phyloP scores from a whole-genome alignment of 2,113 vertebrate genomes.

The Neogobius melanostomus region DNA sequence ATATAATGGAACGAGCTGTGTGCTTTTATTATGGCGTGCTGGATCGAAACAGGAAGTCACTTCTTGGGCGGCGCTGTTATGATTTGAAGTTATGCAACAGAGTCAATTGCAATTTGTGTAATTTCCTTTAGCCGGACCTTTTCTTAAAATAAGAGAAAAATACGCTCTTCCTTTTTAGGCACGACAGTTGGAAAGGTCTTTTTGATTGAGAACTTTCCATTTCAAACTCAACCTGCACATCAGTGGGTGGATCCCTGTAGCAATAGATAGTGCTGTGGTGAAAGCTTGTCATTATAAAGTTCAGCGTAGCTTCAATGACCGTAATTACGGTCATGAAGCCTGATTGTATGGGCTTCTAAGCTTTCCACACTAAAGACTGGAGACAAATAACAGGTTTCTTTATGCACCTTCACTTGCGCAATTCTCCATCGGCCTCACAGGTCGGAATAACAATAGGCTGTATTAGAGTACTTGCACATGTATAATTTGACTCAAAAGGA shows the following conservation, averaged over 20 bases:
- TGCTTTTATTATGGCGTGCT: too few relatives aligned
- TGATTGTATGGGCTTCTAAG: constrained; percentile 18
- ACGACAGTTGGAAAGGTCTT: not conserved
- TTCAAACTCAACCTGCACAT: not conserved
- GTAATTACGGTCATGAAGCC: constrained; percentile 35
- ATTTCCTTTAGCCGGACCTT: not conserved
- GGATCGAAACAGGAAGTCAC: too few relatives aligned
- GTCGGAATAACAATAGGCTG: not conserved
- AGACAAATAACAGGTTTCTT: constrained; percentile 6
- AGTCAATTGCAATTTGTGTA: not conserved
- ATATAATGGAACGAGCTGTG: too few relatives aligned
- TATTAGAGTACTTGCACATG: not conserved
- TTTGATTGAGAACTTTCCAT: not conserved
- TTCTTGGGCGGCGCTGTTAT: too few relatives aligned
- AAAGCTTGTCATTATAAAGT: constrained; percentile 20
- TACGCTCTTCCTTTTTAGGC: not conserved
- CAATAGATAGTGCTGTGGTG: not conserved
- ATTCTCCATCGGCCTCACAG: not conserved
- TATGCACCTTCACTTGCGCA: not conserved
- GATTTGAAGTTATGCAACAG: too few relatives aligned
- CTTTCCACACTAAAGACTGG: constrained; percentile 12
- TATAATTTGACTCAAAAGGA: not conserved
- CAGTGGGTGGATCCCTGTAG: not conserved
- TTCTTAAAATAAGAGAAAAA: not conserved
- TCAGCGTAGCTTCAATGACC: not conserved